Evolutionary conservation across 2,888 invertebrate genomes (phyloP).

Genomic region (Mactromeris polynyma): DNA sequence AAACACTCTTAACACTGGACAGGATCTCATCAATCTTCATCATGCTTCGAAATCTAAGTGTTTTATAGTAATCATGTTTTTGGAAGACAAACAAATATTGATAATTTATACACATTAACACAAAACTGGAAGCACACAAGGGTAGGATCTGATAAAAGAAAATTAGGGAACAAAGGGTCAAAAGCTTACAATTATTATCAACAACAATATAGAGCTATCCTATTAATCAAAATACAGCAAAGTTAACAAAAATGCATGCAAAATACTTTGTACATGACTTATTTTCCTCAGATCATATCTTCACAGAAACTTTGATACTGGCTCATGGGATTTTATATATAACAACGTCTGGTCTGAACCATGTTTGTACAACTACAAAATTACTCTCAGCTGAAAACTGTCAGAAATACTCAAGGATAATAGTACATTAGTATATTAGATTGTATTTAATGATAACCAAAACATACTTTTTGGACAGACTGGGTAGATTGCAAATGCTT

Average conservation of each 20-base stretch:
- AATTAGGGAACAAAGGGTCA: not conserved
- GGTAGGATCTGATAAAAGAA: not conserved
- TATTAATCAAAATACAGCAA: not conserved
- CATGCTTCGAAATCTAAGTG: not conserved
- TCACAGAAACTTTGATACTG: not conserved
- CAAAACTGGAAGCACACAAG: slow-evolving; percentile 15
- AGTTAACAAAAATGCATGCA: slow-evolving; percentile 4
- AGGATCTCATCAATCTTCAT: not conserved
- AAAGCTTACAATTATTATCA: slow-evolving; percentile 4
- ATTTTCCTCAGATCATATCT: not conserved
- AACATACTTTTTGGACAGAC: too few relatives aligned
- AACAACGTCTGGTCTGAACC: too few relatives aligned
- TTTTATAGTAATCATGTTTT: not conserved
- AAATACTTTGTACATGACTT: not conserved
- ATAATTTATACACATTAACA: slow-evolving; percentile 11
- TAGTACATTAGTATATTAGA: too few relatives aligned
- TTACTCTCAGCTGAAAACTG: too few relatives aligned
- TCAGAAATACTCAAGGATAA: too few relatives aligned
- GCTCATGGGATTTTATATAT: not conserved
- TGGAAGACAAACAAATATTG: slow-evolving; percentile 19
- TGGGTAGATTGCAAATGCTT: too few relatives aligned
- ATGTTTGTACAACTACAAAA: too few relatives aligned
- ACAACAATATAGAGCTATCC: not conserved
- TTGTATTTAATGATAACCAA: too few relatives aligned
- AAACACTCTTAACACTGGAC: not conserved